These are phyloP conservation scores for Caenorhabditis latens DNA, from an alignment of 1,140 invertebrate genomes.

Conservation along the genomic window DNA sequence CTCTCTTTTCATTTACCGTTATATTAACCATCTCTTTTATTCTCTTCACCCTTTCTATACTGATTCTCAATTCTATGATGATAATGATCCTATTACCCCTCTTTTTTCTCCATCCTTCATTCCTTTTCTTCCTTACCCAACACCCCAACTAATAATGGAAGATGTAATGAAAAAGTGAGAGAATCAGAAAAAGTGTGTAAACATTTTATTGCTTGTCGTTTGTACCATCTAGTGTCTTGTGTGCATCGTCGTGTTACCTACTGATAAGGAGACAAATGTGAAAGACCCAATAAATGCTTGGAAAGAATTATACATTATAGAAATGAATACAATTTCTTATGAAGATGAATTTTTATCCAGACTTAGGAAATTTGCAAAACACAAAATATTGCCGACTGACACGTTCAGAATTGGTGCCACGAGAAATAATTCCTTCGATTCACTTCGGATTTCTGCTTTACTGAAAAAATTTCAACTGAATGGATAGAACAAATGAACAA, in stretches of 20 bases:
- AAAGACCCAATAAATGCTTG: slow-evolving; percentile 51
- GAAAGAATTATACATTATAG: background rate
- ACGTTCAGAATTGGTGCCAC: no score
- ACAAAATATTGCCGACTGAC: no score
- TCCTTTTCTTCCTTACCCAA: slow-evolving; percentile 22
- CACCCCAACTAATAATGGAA: slow-evolving; percentile 16
- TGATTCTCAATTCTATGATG: background rate
- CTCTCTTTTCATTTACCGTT: background rate
- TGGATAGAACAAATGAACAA: no score
- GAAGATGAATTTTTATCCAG: no score
- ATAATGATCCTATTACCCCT: slow-evolving; percentile 41
- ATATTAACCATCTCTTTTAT: background rate
- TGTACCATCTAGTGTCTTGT: slow-evolving; percentile 55
- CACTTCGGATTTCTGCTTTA: no score
- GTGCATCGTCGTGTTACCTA: slow-evolving; percentile 30
- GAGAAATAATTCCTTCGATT: no score
- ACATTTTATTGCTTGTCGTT: slow-evolving; percentile 43
- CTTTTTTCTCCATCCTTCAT: background rate
- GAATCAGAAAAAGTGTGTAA: background rate
- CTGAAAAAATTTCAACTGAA: no score
- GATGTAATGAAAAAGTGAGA: slow-evolving; percentile 13
- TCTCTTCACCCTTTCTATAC: background rate
- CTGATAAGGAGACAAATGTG: slow-evolving; percentile 37
- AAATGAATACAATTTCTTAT: background rate
- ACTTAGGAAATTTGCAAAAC: no score